Conservation (phyloP, 2,888 invertebrate genomes). For the Drosophila setosimentum region DNA sequence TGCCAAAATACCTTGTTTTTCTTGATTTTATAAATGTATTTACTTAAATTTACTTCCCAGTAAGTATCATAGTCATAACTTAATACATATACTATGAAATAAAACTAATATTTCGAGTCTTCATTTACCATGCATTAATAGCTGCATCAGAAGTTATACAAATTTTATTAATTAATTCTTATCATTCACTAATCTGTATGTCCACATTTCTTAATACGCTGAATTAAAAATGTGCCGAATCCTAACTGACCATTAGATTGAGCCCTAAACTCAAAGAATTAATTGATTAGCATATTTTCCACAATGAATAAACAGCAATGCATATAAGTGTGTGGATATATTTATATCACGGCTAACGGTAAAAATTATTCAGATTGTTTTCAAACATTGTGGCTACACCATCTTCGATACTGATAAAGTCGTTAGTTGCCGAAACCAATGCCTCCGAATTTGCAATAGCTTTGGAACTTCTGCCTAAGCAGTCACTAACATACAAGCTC, state of each 20-base stretch:
- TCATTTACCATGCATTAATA: background rate
- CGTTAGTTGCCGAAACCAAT: slow-evolving; percentile 44
- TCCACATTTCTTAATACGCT: background rate
- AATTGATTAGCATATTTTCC: background rate
- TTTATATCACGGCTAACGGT: slow-evolving; percentile 25
- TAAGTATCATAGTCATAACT: background rate
- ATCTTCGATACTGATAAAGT: slow-evolving; percentile 55
- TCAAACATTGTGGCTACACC: slow-evolving; percentile 54
- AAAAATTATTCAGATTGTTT: slow-evolving; percentile 43
- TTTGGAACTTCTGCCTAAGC: slow-evolving; percentile 54
- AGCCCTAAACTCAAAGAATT: background rate
- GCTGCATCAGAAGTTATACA: background rate
- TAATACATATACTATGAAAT: background rate
- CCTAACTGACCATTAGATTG: background rate
- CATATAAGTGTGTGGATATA: slow-evolving; percentile 16
- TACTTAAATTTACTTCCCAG: background rate
- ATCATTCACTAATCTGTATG: background rate
- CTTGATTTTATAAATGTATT: slow-evolving; percentile 1
- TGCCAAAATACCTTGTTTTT: background rate
- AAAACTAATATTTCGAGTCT: background rate
- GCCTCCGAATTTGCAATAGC: slow-evolving; percentile 40
- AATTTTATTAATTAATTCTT: slow-evolving; percentile 1
- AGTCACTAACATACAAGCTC: slow-evolving; percentile 47
- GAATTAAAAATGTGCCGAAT: slow-evolving; percentile 4
- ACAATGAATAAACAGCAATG: slow-evolving; percentile 59